phyloP scores from a whole-genome alignment of 2,888 invertebrate genomes.

The Drosophila paramelanica region DNA sequence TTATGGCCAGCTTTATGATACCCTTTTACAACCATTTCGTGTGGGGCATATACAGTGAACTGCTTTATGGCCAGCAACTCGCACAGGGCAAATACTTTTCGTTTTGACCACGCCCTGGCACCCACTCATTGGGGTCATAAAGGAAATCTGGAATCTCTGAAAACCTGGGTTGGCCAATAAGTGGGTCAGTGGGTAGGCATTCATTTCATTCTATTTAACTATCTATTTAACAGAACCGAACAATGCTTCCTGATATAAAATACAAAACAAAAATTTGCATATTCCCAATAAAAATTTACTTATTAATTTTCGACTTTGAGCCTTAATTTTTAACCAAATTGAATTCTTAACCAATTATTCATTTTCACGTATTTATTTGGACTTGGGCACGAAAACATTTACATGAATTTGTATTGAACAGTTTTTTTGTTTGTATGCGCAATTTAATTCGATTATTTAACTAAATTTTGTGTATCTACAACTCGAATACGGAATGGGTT shows the following conservation, averaged over 20 bases:
- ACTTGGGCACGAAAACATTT: neutral
- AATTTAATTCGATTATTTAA: neutral
- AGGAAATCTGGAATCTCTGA: constrained; percentile 69
- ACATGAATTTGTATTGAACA: constrained; percentile 3
- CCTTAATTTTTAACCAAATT: neutral
- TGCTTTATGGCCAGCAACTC: constrained; percentile 16
- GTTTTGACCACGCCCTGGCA: constrained; percentile 36
- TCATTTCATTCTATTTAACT: constrained; percentile 1
- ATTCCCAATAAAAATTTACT: too few relatives aligned
- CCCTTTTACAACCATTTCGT: neutral
- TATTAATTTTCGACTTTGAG: too few relatives aligned
- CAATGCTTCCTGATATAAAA: neutral
- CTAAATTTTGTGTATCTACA: constrained; percentile 21
- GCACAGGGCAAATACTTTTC: constrained; percentile 12
- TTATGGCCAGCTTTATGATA: constrained; percentile 1
- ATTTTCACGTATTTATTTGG: neutral
- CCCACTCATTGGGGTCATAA: constrained; percentile 68
- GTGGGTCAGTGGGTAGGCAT: constrained; percentile 25
- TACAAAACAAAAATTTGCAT: neutral
- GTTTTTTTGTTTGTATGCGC: neutral
- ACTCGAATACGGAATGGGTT: constrained; percentile 51
- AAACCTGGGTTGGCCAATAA: constrained; percentile 31
- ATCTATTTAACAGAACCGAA: neutral
- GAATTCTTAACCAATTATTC: too few relatives aligned
- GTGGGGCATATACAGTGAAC: constrained; percentile 21